Evolutionary conservation across 2,888 invertebrate genomes (phyloP).

Genomic region (Physocephala rufipes): DNA sequence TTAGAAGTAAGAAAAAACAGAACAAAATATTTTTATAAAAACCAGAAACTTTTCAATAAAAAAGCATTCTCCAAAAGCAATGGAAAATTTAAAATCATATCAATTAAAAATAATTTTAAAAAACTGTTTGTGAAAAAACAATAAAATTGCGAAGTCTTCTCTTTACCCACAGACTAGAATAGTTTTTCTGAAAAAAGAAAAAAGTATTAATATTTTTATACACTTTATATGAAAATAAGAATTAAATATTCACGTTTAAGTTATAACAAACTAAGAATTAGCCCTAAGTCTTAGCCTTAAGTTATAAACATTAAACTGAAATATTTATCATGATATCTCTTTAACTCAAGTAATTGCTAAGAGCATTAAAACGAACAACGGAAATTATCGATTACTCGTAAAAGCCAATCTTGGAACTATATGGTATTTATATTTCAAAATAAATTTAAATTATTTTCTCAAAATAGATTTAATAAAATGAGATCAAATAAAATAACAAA

Average conservation of each 20-base stretch:
- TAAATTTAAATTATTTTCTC: too few species aligned
- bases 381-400: too few species aligned
- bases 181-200: slow-evolving; percentile 10
- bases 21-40: background rate
- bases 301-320: too few species aligned
- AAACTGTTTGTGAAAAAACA: background rate
- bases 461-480: too few species aligned
- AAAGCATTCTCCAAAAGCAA: background rate
- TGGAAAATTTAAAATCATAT: slow-evolving; percentile 20
- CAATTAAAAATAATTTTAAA: slow-evolving; percentile 8
- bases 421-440: too few species aligned
- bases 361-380: too few species aligned
- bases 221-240: background rate
- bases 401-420: too few species aligned
- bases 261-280: too few species aligned
- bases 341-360: too few species aligned
- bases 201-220: slow-evolving; percentile 35
- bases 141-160: slow-evolving; percentile 25
- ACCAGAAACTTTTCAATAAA: background rate
- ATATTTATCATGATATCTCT: too few species aligned
- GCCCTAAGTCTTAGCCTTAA: too few species aligned
- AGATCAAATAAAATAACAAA: too few species aligned
- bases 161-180: slow-evolving; percentile 2
- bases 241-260: background rate
- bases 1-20: background rate